Conservation (phyloP, 1,140 invertebrate genomes). For the Thaumatotibia leucotreta region DNA sequence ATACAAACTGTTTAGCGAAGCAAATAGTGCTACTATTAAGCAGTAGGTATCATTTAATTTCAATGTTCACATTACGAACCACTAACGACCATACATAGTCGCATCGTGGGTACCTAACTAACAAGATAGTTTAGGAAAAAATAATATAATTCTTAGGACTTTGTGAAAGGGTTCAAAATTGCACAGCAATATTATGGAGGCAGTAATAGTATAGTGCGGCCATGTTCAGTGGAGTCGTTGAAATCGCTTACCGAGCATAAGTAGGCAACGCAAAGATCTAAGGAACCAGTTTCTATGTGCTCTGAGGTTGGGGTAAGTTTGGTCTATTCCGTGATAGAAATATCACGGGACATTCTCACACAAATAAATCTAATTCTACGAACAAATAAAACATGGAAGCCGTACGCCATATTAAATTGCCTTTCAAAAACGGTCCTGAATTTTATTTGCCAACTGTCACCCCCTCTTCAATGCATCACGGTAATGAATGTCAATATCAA, state of each 20-base stretch:
- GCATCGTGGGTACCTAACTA: neutral
- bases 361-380: too few relatives aligned
- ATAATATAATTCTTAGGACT: neutral
- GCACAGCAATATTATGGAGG: neutral
- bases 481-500: too few relatives aligned
- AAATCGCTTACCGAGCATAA: neutral
- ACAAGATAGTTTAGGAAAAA: neutral
- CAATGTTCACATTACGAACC: neutral
- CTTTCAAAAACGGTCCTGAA: too few relatives aligned
- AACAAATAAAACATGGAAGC: too few relatives aligned
- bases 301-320: too few relatives aligned
- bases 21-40: neutral
- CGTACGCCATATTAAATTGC: too few relatives aligned
- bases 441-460: too few relatives aligned
- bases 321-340: too few relatives aligned
- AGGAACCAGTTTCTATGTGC: too few relatives aligned
- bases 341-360: too few relatives aligned
- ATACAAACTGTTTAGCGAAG: neutral
- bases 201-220: neutral
- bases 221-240: neutral
- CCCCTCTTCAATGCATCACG: too few relatives aligned
- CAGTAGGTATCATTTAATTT: neutral
- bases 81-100: conserved; percentile 7
- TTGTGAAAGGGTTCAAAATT: neutral
- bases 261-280: neutral